Conservation (phyloP, 2,113 vertebrate genomes). For the Calyptommatus sinebrachiatus region DNA sequence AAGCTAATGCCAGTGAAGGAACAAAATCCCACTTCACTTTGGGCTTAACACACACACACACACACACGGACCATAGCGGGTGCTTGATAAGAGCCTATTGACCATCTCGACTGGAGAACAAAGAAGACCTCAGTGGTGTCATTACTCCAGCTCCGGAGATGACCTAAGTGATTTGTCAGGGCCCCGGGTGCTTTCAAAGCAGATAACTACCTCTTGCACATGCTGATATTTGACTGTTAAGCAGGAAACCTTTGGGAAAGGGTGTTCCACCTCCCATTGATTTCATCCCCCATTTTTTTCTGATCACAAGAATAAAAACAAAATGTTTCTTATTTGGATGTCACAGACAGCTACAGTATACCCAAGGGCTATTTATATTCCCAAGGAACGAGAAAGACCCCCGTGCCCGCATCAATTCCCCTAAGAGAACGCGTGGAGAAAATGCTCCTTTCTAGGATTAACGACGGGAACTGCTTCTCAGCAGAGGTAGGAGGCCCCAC, state of each 20-base stretch:
- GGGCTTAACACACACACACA: no score
- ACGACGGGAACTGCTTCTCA: constrained; percentile 16
- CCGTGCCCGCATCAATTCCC: constrained; percentile 10
- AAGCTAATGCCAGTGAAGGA: no score
- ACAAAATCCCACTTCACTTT: no score
- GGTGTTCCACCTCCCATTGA: not conserved
- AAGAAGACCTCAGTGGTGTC: not conserved
- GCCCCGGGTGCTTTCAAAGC: no score
- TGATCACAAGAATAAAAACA: not conserved
- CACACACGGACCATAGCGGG: not conserved
- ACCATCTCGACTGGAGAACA: not conserved
- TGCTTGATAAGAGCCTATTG: not conserved
- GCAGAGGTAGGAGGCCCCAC: not conserved
- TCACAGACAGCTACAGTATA: constrained; percentile 1
- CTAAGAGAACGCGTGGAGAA: constrained; percentile 5
- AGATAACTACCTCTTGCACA: not conserved
- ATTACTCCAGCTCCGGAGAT: not conserved
- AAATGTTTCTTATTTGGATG: not conserved
- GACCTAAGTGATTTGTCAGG: not conserved
- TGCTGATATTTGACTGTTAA: not conserved
- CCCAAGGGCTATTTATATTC: not conserved
- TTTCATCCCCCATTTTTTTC: not conserved
- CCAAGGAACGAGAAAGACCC: constrained; percentile 16
- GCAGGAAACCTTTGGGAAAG: not conserved
- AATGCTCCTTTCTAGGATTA: constrained; percentile 21